A percentile compares a stretch with the other conserved stretches of the same genome.
phyloP scores from a whole-genome alignment of 2,113 vertebrate genomes.

The Nibea albiflora region DNA sequence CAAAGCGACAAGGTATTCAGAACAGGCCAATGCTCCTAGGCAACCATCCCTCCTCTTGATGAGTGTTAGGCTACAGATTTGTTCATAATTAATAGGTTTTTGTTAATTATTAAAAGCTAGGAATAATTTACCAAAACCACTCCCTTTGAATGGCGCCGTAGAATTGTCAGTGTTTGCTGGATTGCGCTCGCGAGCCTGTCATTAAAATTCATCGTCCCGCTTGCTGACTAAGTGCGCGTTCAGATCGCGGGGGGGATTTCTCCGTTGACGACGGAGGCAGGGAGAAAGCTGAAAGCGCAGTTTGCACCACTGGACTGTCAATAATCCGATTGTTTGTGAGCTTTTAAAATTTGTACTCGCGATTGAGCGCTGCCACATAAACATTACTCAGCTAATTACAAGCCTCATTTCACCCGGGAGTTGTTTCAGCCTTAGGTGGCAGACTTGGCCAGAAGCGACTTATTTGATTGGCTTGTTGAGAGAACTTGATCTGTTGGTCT shows the following conservation, averaged over 20 bases:
- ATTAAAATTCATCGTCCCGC: slow-evolving; percentile 64
- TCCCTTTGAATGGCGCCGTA: slow-evolving; percentile 43
- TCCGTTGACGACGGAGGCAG: not conserved
- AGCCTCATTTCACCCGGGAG: slow-evolving; percentile 12
- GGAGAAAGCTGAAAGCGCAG: slow-evolving; percentile 4
- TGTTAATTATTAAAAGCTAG: slow-evolving; percentile 75
- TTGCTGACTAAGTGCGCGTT: slow-evolving; percentile 56
- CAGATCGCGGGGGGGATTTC: slow-evolving; percentile 49
- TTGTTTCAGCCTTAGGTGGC: slow-evolving; percentile 18
- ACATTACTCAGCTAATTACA: slow-evolving; percentile 31
- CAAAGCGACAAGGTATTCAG: slow-evolving; percentile 47
- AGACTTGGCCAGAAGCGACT: slow-evolving; percentile 31
- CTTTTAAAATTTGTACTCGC: slow-evolving; percentile 46
- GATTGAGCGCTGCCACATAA: slow-evolving; percentile 34
- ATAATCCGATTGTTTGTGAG: slow-evolving; percentile 60
- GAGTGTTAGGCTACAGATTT: slow-evolving; percentile 73
- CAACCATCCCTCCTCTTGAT: slow-evolving; percentile 59
- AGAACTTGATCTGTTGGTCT: slow-evolving; percentile 42
- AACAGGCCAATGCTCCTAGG: slow-evolving; percentile 60
- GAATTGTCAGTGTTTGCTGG: slow-evolving; percentile 38
- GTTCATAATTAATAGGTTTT: slow-evolving; percentile 80
- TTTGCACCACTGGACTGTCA: slow-evolving; percentile 48
- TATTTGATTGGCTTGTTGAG: slow-evolving; percentile 59
- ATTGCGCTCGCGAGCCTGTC: slow-evolving; percentile 50
- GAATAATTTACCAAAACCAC: slow-evolving; percentile 58